A percentile compares a stretch with the other conserved stretches of the same genome.
Evolutionary conservation across 2,113 vertebrate genomes (phyloP).

Genomic region (Gila orcuttii): DNA sequence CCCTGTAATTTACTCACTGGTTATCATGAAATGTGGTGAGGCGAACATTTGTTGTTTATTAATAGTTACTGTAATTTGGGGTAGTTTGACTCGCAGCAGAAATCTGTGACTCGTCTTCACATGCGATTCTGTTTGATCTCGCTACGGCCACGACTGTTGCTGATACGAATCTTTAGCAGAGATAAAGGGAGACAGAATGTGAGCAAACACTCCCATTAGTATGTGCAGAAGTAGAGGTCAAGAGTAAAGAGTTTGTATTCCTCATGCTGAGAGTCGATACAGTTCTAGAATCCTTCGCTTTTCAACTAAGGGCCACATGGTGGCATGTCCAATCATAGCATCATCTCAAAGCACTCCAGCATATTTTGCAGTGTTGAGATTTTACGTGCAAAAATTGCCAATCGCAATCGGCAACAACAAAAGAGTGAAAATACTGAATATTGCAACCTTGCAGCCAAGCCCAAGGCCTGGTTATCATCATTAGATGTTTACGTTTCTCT

Average conservation of each 20-base stretch:
- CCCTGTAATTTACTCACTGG: constrained; percentile 14
- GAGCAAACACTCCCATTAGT: constrained; percentile 31
- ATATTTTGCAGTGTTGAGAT: constrained; percentile 18
- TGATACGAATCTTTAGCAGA: not conserved
- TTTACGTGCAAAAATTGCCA: constrained; percentile 1
- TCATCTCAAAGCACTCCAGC: not conserved
- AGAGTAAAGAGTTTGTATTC: constrained; percentile 27
- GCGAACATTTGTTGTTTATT: not conserved
- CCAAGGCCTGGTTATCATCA: constrained; percentile 9
- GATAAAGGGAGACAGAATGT: not conserved
- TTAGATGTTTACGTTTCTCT: constrained; percentile 21
- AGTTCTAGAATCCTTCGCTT: not conserved
- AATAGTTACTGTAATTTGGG: not conserved
- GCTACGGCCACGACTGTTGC: not conserved
- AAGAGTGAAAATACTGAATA: not conserved
- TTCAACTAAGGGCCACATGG: constrained; percentile 4
- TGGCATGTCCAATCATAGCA: constrained; percentile 26
- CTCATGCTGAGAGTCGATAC: not conserved
- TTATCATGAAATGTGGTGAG: constrained; percentile 9
- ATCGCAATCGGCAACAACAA: not conserved
- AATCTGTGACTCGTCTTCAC: not conserved
- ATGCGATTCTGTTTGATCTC: not conserved
- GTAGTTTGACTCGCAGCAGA: not conserved
- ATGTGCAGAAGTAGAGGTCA: constrained; percentile 20
- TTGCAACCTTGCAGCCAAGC: not conserved